phyloP scores from a whole-genome alignment of 2,797 vertebrate genomes.

The Tragelaphus eurycerus region DNA sequence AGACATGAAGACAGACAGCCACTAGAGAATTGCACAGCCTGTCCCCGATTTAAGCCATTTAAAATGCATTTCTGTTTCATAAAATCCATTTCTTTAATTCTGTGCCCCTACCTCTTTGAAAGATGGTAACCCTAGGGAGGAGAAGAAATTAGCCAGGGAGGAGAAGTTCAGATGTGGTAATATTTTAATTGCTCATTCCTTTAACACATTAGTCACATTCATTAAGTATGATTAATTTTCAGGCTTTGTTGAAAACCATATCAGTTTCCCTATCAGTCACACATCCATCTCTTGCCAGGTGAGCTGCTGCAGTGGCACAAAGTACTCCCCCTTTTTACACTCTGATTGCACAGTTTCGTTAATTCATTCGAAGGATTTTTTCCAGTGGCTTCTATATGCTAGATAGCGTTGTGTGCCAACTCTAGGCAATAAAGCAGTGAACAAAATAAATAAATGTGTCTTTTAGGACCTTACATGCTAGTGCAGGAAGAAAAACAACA shows the following conservation, averaged over 20 bases:
- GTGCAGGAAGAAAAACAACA: neutral
- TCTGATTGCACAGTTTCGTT: neutral
- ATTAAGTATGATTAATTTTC: conserved; percentile 71
- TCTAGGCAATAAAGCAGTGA: neutral
- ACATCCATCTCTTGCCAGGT: conserved; percentile 12
- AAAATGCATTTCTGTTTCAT: conserved; percentile 47
- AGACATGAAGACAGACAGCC: conserved; percentile 57
- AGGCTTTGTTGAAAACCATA: conserved; percentile 51
- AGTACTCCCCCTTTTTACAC: neutral
- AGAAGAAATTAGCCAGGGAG: conserved; percentile 67
- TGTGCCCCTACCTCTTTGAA: conserved; percentile 38
- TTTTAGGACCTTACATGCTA: neutral
- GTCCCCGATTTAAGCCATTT: conserved; percentile 54
- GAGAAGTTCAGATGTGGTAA: conserved; percentile 58
- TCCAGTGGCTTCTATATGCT: neutral
- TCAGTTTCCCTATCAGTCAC: conserved; percentile 42
- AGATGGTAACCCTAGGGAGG: conserved; percentile 55
- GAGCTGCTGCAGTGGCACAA: neutral
- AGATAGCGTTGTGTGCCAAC: neutral
- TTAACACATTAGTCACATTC: conserved; percentile 61
- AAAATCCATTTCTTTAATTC: neutral
- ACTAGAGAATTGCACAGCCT: conserved; percentile 42
- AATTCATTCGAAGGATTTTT: neutral
- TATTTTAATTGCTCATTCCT: conserved; percentile 67
- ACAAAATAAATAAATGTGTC: neutral